Conservation (phyloP, 2,797 vertebrate species). For the Arremon brunneinucha region DNA sequence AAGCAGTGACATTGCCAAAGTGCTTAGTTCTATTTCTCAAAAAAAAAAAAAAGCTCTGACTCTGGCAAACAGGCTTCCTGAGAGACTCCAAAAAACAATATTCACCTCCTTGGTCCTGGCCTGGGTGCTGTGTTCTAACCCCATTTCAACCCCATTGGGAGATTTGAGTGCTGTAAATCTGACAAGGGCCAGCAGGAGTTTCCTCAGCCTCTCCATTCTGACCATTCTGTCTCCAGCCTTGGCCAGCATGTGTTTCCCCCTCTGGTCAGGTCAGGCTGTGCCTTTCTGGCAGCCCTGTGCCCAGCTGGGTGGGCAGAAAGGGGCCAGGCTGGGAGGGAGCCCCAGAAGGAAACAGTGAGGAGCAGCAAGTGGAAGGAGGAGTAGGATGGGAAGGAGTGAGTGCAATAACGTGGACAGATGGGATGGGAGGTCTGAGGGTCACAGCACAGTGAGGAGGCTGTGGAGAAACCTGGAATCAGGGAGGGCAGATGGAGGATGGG, state of each 20-base stretch:
- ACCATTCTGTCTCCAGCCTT: background rate
- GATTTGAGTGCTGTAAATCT: background rate
- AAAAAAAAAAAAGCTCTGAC: background rate
- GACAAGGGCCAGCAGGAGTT: background rate
- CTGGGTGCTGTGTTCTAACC: background rate
- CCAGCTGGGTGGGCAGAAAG: background rate
- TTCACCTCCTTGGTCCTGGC: background rate
- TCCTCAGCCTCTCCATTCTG: background rate
- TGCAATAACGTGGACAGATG: accelerated
- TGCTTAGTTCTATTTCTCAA: background rate
- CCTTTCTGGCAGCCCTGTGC: background rate
- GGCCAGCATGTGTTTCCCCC: background rate
- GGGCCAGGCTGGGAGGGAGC: background rate
- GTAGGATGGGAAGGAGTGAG: background rate
- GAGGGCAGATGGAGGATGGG: background rate
- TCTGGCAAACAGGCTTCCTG: background rate
- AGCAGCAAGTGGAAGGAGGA: background rate
- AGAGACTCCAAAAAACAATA: background rate
- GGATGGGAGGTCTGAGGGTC: background rate
- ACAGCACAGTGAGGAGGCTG: background rate
- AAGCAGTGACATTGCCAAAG: background rate
- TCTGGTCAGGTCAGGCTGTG: background rate
- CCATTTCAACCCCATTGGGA: background rate
- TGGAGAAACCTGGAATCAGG: background rate
- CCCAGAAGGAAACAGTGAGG: background rate